Base-by-base conservation (phyloP, 2,888 invertebrate genomes). In the Gymnosoma rotundatum region DNA sequence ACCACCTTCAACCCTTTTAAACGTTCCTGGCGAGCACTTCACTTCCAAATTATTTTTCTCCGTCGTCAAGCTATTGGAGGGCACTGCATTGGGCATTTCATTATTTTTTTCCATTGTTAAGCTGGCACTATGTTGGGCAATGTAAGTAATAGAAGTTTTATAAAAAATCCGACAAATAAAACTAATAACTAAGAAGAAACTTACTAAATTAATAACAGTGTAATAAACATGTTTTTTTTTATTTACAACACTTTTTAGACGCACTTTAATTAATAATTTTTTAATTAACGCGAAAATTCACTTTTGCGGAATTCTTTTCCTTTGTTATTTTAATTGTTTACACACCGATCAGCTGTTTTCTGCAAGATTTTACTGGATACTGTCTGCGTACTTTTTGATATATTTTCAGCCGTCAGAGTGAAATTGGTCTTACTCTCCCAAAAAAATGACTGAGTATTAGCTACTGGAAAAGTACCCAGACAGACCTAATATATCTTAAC, bases 331-430 rank as follows among this genome's bases (percentile, higher is more conserved):
- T 21, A 70, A 70, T 56, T 56, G 36, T 58, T 58, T 70, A 58
- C 56, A 70, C 70, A 70, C 70, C 70, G 70, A 70, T 58, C 45
- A 54, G 67, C 67, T 67, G 67, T 67, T 67, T 67, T 67, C 67
- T 67, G 67, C 67, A 67, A 67, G 54, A 70, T 70, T n/a, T n/a
- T n/a, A n/a, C n/a, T 45, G 73, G 52, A 73, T 61, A n/a, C 36
- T 60, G 72, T 72, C 72, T 72, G 61, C 73, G 61, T 73, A 73
- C 73, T 69, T 69, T 69, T 69, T 69, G 54, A 69, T 32, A 69
- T 67, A 54, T 67, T 66, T 42, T 58, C 25, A 58, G 58, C 58
- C 58, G 58, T 32, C 32, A 58, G 58, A 58, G 32, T 58, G 32
- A 58, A 36, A 58, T 58, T 25, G 58, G 58, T 32, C 32, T 58